Evolutionary conservation across 2,113 vertebrate genomes (phyloP).

Genomic region (Rhinichthys klamathensis): DNA sequence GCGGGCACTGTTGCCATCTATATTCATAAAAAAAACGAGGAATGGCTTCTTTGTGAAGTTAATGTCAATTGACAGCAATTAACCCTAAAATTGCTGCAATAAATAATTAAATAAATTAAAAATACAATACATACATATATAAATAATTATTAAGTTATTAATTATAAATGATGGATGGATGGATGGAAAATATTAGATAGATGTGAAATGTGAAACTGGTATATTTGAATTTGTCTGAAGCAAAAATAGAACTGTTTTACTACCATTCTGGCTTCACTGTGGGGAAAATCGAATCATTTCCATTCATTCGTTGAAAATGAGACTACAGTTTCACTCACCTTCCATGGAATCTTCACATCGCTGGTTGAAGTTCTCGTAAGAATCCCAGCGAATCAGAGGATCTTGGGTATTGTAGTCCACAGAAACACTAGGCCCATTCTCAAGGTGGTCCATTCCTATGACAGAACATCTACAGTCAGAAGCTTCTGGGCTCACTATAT

Average conservation of each 20-base stretch:
- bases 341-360: constrained; percentile 84
- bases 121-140: too few relatives aligned
- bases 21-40: too few relatives aligned
- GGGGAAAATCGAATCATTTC: not conserved
- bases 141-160: too few relatives aligned
- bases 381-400: constrained; percentile 96
- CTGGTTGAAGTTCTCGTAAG: constrained; percentile 91
- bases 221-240: not conserved
- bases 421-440: constrained; percentile 92
- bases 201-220: too few relatives aligned
- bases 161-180: too few relatives aligned
- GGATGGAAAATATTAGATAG: too few relatives aligned
- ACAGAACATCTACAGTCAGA: constrained; percentile 55
- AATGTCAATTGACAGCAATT: too few relatives aligned
- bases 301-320: not conserved
- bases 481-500: not conserved
- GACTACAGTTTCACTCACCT: constrained; percentile 70
- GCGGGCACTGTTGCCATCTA: too few relatives aligned
- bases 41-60: too few relatives aligned
- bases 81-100: too few relatives aligned
- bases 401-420: constrained; percentile 98
- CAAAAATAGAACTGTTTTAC: not conserved
- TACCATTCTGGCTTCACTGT: not conserved
- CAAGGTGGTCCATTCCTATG: constrained; percentile 92
- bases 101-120: too few relatives aligned